Percentiles rank a stretch among this genome's conserved stretches.
Evolutionary conservation across 2,888 invertebrate genomes (phyloP).

Genomic region (Ceratothoa steindachneri): DNA sequence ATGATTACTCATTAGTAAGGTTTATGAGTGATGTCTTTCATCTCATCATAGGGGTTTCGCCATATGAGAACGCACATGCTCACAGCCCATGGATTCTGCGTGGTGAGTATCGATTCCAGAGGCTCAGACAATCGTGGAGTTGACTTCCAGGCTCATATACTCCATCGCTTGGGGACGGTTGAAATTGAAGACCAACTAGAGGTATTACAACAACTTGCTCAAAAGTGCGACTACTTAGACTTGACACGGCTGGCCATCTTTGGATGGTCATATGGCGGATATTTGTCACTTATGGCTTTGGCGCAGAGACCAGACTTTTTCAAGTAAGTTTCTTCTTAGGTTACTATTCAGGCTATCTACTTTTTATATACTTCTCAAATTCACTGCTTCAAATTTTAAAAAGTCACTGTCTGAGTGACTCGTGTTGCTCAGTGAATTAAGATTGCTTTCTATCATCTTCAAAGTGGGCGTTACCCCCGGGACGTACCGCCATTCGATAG

Average conservation of each 20-base stretch:
- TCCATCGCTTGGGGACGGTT: slow-evolving; percentile 78
- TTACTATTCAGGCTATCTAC: not conserved
- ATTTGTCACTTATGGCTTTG: slow-evolving; percentile 88
- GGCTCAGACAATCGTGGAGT: slow-evolving; percentile 92
- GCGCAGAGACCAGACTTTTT: slow-evolving; percentile 89
- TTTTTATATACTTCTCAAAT: not conserved
- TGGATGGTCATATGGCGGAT: slow-evolving; percentile 99
- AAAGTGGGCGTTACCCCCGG: no score
- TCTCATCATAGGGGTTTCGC: slow-evolving; percentile 83
- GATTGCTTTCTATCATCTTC: no score
- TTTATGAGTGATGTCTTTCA: no score
- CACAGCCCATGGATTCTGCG: slow-evolving; percentile 91
- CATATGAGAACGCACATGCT: slow-evolving; percentile 90
- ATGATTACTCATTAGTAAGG: no score
- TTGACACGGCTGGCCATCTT: slow-evolving; percentile 87
- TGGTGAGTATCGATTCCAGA: slow-evolving; percentile 89
- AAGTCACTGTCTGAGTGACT: not conserved
- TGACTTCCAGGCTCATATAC: slow-evolving; percentile 84
- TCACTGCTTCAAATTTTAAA: slow-evolving; percentile 2
- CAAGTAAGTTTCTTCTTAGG: slow-evolving; percentile 57
- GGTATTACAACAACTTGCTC: slow-evolving; percentile 79
- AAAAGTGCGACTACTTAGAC: slow-evolving; percentile 82
- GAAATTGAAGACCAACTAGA: slow-evolving; percentile 67
- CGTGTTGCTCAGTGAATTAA: not conserved
- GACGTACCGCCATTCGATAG: no score